Percentiles rank a stretch among this genome's conserved stretches.
Evolutionary conservation across 2,888 invertebrate genomes (phyloP).

Genomic region (Cylindroiulus punctatus): DNA sequence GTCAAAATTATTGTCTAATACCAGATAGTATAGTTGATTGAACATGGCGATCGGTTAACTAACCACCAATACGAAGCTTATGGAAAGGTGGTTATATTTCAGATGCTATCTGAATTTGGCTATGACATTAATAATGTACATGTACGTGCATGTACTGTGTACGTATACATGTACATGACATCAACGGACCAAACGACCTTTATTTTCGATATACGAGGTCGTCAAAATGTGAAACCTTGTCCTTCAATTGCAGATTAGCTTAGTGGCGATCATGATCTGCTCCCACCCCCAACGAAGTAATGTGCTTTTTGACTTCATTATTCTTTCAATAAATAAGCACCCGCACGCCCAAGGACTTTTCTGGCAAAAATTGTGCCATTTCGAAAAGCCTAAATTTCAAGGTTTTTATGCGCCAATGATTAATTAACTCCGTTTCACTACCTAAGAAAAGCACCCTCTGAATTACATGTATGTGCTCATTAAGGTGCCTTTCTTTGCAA

Average conservation of each 20-base stretch:
- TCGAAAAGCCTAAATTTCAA: slow-evolving; percentile 29
- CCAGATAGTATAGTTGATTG: too few species aligned
- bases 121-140: background rate
- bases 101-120: slow-evolving; percentile 20
- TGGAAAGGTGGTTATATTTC: background rate
- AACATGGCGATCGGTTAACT: background rate
- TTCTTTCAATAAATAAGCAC: background rate
- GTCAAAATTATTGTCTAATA: too few species aligned
- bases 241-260: background rate
- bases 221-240: slow-evolving; percentile 4
- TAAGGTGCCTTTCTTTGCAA: background rate
- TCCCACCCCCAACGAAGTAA: slow-evolving; percentile 3
- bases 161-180: too few species aligned
- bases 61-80: background rate
- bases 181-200: slow-evolving; percentile 35
- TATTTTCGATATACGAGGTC: background rate
- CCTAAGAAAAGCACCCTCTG: background rate
- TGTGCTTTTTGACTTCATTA: background rate
- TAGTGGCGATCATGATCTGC: background rate
- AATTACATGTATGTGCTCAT: background rate
- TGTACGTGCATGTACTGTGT: too few species aligned
- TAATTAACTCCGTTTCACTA: background rate
- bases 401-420: background rate
- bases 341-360: background rate
- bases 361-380: background rate